A percentile compares a stretch with the other conserved stretches of the same genome.
Conservation (phyloP, 2,797 vertebrate genomes). For the Falco naumanni region DNA sequence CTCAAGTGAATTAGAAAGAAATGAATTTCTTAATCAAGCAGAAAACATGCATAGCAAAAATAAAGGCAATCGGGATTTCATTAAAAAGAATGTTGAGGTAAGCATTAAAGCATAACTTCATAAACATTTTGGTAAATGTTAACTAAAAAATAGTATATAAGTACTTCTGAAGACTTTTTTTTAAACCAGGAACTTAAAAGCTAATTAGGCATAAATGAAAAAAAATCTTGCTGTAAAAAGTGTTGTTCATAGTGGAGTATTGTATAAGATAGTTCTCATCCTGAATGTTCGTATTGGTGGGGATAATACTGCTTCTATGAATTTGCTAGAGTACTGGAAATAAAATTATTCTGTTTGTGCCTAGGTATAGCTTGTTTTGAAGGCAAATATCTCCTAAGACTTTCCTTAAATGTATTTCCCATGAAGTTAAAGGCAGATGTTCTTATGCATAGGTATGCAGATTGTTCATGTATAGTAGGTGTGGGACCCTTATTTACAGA, state of each 20-base stretch:
- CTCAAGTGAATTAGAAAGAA: constrained; percentile 61
- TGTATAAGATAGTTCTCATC: not conserved
- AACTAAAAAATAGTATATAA: not conserved
- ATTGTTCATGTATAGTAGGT: not conserved
- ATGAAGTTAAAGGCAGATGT: not conserved
- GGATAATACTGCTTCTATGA: not conserved
- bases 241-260: not conserved
- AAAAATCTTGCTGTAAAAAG: not conserved
- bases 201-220: not conserved
- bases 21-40: constrained; percentile 49
- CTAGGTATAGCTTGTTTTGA: not conserved
- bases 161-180: not conserved
- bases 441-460: not conserved
- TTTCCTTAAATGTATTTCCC: not conserved
- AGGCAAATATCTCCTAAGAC: not conserved
- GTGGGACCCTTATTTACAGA: not conserved
- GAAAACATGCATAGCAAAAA: constrained; percentile 36
- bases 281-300: not conserved
- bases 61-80: constrained; percentile 84
- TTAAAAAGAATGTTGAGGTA: constrained; percentile 94
- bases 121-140: not conserved
- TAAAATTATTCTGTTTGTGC: not conserved
- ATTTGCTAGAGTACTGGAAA: not conserved
- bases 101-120: constrained; percentile 61
- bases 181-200: not conserved